Conservation (phyloP, 2,888 invertebrate species). For the Metellina segmentata region DNA sequence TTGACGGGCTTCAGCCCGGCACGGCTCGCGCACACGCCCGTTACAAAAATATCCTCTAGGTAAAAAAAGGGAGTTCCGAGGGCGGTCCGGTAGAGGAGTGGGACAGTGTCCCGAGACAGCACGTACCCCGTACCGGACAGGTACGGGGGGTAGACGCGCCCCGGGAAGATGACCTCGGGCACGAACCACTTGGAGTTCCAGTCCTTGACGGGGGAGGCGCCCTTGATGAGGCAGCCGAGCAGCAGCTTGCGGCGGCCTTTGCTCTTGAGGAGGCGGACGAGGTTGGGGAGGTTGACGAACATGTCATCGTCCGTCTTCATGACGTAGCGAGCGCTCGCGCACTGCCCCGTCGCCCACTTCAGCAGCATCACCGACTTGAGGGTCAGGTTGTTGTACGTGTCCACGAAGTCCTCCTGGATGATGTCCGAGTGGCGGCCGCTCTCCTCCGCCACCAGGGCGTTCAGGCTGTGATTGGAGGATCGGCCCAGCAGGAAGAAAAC, state of each 20-base stretch:
- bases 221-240: conserved; percentile 78
- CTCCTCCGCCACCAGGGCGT: conserved; percentile 86
- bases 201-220: conserved; percentile 77
- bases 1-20: conserved; percentile 72
- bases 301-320: conserved; percentile 78
- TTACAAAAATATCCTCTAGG: conserved; percentile 77
- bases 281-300: conserved; percentile 76
- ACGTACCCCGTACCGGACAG: conserved; percentile 79
- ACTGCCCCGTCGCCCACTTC: conserved; percentile 86
- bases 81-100: conserved; percentile 73
- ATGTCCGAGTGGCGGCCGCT: conserved; percentile 87
- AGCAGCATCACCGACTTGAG: conserved; percentile 91
- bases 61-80: conserved; percentile 76
- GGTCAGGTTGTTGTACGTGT: conserved; percentile 92
- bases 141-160: conserved; percentile 78
- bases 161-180: conserved; percentile 76
- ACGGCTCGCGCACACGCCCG: conserved; percentile 75
- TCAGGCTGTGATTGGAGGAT: conserved; percentile 84
- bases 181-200: conserved; percentile 78
- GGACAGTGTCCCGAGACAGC: conserved; percentile 73
- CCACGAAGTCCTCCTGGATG: conserved; percentile 90
- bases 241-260: conserved; percentile 50
- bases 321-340: conserved; percentile 58
- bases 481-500: conserved; percentile 85
- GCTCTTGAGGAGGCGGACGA: conserved; percentile 62